Evolutionary conservation across 92 coral and sea anemone genomes (phyloP).

Genomic region (Epizoanthus rinbou): DNA sequence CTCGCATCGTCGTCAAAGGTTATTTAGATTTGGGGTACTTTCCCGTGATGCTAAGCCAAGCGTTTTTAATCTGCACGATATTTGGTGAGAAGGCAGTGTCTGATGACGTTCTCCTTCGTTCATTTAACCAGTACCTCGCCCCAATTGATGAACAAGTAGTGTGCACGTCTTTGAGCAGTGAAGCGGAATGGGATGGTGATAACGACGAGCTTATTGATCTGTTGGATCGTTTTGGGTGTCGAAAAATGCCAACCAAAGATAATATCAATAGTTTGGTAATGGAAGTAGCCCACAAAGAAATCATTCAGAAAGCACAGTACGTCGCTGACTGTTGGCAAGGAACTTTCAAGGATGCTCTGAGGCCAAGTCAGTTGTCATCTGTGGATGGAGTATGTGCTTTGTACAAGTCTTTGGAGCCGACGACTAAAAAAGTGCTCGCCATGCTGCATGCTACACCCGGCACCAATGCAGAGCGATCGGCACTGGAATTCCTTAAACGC

Average conservation of each 20-base stretch:
- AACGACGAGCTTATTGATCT: conserved; percentile 39
- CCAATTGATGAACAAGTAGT: conserved; percentile 26
- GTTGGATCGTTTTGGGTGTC: conserved; percentile 37
- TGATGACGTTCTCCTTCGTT: conserved; percentile 5
- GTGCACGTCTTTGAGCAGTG: conserved; percentile 3
- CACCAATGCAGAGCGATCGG: conserved; percentile 36
- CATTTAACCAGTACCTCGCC: conserved; percentile 35
- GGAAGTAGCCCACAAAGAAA: conserved; percentile 55
- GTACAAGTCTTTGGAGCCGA: conserved; percentile 7
- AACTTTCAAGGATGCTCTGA: background rate
- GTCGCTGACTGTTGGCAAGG: conserved; percentile 60
- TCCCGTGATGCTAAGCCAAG: conserved; percentile 35
- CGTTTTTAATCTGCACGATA: conserved; percentile 34
- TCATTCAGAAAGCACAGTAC: conserved; percentile 54
- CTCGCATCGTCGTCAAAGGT: conserved; percentile 45
- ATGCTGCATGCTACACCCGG: conserved; percentile 21
- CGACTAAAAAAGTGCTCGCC: conserved; percentile 17
- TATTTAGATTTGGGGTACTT: conserved; percentile 42
- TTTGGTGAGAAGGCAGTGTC: conserved; percentile 32
- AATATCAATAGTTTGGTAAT: conserved; percentile 25
- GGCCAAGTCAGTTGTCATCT: background rate
- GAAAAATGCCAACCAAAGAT: conserved; percentile 26
- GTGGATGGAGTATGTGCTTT: conserved; percentile 22
- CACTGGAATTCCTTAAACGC: conserved; percentile 29
- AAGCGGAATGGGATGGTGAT: conserved; percentile 10